Base-by-base conservation (phyloP, 2,113 vertebrate genomes). In the Campylorhamphus procurvoides region DNA sequence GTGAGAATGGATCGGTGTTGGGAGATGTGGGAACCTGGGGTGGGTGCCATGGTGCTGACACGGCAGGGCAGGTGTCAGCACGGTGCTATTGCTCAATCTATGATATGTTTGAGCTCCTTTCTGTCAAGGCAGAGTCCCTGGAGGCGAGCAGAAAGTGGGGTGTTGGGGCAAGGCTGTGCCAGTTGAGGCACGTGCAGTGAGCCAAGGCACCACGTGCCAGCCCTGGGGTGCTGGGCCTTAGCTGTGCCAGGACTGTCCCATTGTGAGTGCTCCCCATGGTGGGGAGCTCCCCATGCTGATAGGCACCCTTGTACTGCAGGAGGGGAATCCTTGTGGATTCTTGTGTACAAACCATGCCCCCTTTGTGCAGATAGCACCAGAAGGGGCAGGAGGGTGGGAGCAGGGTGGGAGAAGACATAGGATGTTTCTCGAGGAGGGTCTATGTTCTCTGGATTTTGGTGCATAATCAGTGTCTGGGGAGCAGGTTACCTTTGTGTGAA, bases 211-310 rank as follows among this genome's bases (percentile, higher is more conserved):
- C 2, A 0, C 0, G 0, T 84, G 76, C 56, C 82, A 79, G 3
- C 13, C 8, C n/a, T 1, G 1, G 22, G 62, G 22, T 79, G 25
- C 31, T 49, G 25, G 23, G 22, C 12, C 17, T 42, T 47, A 19
- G 31, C 44, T 16, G 13, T 67, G 39, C 44, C 40, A 44, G 37
- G 39, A 13, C 31, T 40, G 29, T 28, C 50, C 31, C 22, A 55
- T 0, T 1, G 3, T 1, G 2, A 27, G 40, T 42, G 33, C 16
- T 10, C 16, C 33, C 1, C 0, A 6, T 6, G 7, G 8, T 5
- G 12, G 25, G 50, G 47, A 22, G 3, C 11, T 82, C 17, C 23
- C 11, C 16, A 3, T 46, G 47, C 37, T 58, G 37, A 33, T 9
- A 24, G 14, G 22, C 25, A 52, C 18, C 16, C 2, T 31, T 1